A percentile compares a stretch with the other conserved stretches of the same genome.
These are phyloP conservation scores for Catharus ustulatus DNA, from an alignment of 2,797 vertebrate species.

Conservation along the genomic window DNA sequence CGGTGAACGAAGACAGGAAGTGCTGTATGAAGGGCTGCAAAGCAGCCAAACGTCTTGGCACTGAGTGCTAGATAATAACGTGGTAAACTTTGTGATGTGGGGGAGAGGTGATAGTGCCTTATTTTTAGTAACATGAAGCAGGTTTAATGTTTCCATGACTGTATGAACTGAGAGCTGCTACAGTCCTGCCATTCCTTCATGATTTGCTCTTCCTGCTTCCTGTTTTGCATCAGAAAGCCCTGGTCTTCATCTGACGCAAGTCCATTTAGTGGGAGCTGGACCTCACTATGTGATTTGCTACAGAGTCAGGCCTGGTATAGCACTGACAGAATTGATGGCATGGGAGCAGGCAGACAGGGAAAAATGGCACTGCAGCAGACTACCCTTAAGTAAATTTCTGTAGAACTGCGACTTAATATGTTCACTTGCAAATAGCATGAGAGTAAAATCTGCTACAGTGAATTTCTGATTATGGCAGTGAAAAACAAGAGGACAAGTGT, in stretches of 20 bases:
- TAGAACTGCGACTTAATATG: not conserved
- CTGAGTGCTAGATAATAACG: not conserved
- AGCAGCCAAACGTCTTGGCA: not conserved
- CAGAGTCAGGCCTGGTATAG: not conserved
- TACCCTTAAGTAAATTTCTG: not conserved
- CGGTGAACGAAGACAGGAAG: not conserved
- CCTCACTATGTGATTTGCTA: not conserved
- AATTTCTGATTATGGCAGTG: not conserved
- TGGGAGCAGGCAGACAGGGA: not conserved
- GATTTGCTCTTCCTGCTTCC: slow-evolving; percentile 45
- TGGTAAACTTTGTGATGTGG: not conserved
- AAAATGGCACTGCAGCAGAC: not conserved
- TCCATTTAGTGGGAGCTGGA: not conserved
- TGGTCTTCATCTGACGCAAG: not conserved
- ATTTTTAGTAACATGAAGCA: slow-evolving; percentile 31
- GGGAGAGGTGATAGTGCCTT: not conserved
- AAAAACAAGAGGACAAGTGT: not conserved
- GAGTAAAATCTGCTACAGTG: not conserved
- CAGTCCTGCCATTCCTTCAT: slow-evolving; percentile 21
- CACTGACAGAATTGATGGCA: not conserved
- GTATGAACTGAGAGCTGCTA: not conserved
- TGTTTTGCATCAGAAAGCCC: not conserved
- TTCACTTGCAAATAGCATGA: not conserved
- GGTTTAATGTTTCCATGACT: slow-evolving; percentile 4
- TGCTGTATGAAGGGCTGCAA: not conserved